Base-by-base conservation (phyloP, 2,888 invertebrate species). In the Tenthredo livida region DNA sequence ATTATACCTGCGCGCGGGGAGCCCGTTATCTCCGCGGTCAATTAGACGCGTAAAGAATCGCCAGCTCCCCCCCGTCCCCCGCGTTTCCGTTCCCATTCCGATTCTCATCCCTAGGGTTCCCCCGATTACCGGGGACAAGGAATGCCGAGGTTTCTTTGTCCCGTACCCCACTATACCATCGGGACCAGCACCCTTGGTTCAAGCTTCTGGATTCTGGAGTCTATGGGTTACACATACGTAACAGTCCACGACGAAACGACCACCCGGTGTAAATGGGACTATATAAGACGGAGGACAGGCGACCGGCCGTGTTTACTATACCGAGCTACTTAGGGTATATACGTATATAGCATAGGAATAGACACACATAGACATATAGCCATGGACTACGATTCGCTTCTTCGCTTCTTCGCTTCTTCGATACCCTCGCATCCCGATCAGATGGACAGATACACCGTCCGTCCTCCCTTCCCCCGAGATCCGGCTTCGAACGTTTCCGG, bases 31-130 rank as follows among this genome's bases (percentile, higher is more conserved):
- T 92, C 91, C 88, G 90, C 90, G 91, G 91, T 92, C 92, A 92
- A 92, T 92, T 92, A 92, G 91, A 92, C 88, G 90, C 91, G 92
- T 92, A 92, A 92, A 92, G 92, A 90, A 92, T 92, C 89, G 89
- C 89, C 86, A 89, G 90, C 90, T 89, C 10, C 89, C 88, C 89
- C 80, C 61, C 21, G 40, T 37, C 50, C 61, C 58, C 61, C 58
- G 61, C 80, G 80, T 61, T 80, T 33, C 61, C 40, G 7, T 40
- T 80, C 80, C 40, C 80, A 61, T 70, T 83, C 47, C 70, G 15
- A 47, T 67, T 65, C 83, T 33, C 83, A 43, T 83, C 83, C 40
- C 80, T 40, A 37, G 72, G 72, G 72, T 72, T 37, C 5, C 12
- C 10, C 33, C 58, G 47, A 75, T 75, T 47, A 29, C 25, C 54